Base-by-base conservation (phyloP, 2,113 vertebrate genomes). In the Galemys pyrenaicus region DNA sequence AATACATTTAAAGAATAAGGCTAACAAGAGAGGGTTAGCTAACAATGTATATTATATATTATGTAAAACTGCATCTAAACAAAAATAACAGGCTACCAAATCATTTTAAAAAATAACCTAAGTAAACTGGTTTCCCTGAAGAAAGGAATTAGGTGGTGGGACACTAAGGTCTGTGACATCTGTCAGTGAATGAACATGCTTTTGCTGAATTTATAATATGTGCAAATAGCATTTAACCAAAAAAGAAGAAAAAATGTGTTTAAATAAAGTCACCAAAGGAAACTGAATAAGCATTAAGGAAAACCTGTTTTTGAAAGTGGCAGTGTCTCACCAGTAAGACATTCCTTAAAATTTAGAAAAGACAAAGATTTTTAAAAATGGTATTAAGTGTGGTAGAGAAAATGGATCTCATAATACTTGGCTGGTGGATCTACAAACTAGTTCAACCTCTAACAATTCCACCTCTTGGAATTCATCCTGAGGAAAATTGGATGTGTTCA, bases 101-200 rank as follows among this genome's bases (percentile, higher is more conserved):
- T 67, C 86, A 83, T 11, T 77, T 28, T 58, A 74, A 80, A 74
- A 85, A 87, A 78, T 20, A 51, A 49, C 51, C 10, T 54, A 89
- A 92, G 26, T 92, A 79, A 92, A 88, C 24, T 16, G 20, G n/a
- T 64, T 92, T 91, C 74, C 37, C 37, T 91, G n/a, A 80, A 22
- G 16, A 78, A 83, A 64, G 35, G 17, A 79, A 74, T 56, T 28
- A 41, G 9, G 35, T 85, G 30, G 30, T 87, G 20, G 11, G 68
- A 94, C 46, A 84, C 9, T 81, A 35, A 91, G 3, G 15, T 77
- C 22, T 26, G 68, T 51, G 15, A 60, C 6, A 74, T 39, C 82
- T 91, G 39, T 90, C 62, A 81, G 19, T 75, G n/a, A 58, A 44
- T 5, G 44, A n/a, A 30, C 30, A 88, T 3, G 32, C 0, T 81